These are phyloP conservation scores for Oreotragus oreotragus DNA, from an alignment of 2,113 vertebrate species.

Conservation along the genomic window DNA sequence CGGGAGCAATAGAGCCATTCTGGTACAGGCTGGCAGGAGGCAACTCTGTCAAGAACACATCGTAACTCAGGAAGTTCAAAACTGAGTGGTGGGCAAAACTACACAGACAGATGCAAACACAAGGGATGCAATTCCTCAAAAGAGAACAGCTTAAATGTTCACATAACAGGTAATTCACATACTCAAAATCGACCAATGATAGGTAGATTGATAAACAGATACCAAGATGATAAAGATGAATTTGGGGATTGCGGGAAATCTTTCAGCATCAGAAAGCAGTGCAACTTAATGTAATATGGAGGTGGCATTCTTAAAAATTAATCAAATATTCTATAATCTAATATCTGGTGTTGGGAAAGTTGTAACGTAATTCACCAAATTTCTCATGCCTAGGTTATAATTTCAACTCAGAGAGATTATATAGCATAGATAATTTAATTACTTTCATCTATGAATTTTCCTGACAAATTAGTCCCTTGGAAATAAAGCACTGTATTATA, in stretches of 20 bases:
- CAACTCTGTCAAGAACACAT: background rate
- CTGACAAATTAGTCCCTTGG: background rate
- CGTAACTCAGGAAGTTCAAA: too few species aligned
- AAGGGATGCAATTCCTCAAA: background rate
- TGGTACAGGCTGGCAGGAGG: background rate
- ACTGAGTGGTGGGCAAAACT: background rate
- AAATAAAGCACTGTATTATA: background rate
- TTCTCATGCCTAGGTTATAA: background rate
- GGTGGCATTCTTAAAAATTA: background rate
- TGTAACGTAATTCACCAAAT: background rate
- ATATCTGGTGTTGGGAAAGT: background rate
- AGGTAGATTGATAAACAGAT: too few species aligned
- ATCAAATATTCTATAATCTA: background rate
- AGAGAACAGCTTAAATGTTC: background rate
- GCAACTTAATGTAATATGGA: background rate
- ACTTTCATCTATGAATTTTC: background rate
- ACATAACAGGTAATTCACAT: background rate
- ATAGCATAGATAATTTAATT: background rate
- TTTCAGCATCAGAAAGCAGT: background rate
- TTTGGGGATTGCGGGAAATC: background rate
- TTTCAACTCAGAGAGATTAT: background rate
- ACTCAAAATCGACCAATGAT: background rate
- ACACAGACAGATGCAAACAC: background rate
- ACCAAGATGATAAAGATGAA: background rate
- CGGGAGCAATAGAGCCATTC: fast-evolving